phyloP scores from a whole-genome alignment of 2,797 vertebrate species.

The Intellagama lesueurii region DNA sequence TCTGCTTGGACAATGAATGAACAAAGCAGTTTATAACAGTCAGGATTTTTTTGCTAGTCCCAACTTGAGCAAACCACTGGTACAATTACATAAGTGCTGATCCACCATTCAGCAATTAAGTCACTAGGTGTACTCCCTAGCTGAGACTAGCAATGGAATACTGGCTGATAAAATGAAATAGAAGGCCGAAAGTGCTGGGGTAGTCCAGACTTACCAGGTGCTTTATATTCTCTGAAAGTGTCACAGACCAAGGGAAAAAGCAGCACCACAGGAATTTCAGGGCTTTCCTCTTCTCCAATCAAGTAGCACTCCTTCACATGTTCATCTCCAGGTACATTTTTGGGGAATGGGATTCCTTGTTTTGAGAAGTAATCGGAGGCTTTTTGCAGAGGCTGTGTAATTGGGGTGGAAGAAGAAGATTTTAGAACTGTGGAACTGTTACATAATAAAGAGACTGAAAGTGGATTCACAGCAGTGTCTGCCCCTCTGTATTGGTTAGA shows the following conservation, averaged over 20 bases:
- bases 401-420: not conserved
- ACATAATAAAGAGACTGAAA: not conserved
- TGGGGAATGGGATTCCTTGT: slow-evolving; percentile 84
- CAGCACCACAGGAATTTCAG: slow-evolving; percentile 81
- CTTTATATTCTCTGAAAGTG: slow-evolving; percentile 84
- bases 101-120: too few species aligned
- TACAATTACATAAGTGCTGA: too few species aligned
- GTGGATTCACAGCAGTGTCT: not conserved
- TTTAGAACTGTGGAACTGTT: not conserved
- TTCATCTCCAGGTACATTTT: slow-evolving; percentile 73
- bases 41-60: too few species aligned
- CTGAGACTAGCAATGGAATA: too few species aligned
- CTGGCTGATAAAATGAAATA: not conserved
- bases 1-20: not conserved
- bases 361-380: slow-evolving; percentile 81
- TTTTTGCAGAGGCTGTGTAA: slow-evolving; percentile 79
- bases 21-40: not conserved
- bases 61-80: too few species aligned
- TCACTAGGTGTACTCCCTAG: too few species aligned
- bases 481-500: not conserved
- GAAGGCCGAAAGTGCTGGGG: not conserved
- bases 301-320: slow-evolving; percentile 85
- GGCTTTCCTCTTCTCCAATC: slow-evolving; percentile 76
- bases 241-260: slow-evolving; percentile 86
- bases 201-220: slow-evolving; percentile 80